Evolutionary conservation across 2,113 vertebrate species (phyloP).

Genomic region (Heterotis niloticus): DNA sequence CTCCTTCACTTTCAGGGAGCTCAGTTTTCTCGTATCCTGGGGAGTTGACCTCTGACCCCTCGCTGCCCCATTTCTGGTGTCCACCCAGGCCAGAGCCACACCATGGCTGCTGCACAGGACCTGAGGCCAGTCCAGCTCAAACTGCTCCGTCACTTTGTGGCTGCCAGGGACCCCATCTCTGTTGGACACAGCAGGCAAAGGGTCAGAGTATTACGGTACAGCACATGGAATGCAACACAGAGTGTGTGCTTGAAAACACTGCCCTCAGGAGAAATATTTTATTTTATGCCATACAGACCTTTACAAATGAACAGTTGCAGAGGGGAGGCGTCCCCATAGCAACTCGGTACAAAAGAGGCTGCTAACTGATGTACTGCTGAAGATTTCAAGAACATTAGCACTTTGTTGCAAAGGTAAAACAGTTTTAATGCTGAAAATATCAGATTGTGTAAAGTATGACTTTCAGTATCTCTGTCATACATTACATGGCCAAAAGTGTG

Average conservation of each 20-base stretch:
- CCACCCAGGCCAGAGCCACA: constrained; percentile 66
- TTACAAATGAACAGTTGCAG: too few relatives aligned
- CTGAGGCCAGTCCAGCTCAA: constrained; percentile 67
- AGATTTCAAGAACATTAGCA: too few relatives aligned
- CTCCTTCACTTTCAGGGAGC: constrained; percentile 63
- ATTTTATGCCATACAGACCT: too few relatives aligned
- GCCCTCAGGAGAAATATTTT: too few relatives aligned
- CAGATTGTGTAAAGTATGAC: too few relatives aligned
- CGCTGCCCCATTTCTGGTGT: constrained; percentile 56
- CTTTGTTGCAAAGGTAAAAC: too few relatives aligned
- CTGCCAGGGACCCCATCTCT: constrained; percentile 64
- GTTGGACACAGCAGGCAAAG: constrained; percentile 23
- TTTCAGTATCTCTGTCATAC: too few relatives aligned
- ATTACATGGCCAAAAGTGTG: too few relatives aligned
- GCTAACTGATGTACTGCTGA: too few relatives aligned
- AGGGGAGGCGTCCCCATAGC: too few relatives aligned
- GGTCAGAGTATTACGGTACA: neutral
- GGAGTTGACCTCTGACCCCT: constrained; percentile 60
- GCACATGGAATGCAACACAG: neutral
- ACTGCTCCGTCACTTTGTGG: constrained; percentile 67
- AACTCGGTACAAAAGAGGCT: too few relatives aligned
- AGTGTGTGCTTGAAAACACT: neutral
- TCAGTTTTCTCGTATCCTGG: constrained; percentile 58
- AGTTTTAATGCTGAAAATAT: too few relatives aligned
- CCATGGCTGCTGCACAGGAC: constrained; percentile 62